A percentile compares a stretch with the other conserved stretches of the same genome.
Conservation (phyloP, 2,888 invertebrate species). For the Timandra comae region DNA sequence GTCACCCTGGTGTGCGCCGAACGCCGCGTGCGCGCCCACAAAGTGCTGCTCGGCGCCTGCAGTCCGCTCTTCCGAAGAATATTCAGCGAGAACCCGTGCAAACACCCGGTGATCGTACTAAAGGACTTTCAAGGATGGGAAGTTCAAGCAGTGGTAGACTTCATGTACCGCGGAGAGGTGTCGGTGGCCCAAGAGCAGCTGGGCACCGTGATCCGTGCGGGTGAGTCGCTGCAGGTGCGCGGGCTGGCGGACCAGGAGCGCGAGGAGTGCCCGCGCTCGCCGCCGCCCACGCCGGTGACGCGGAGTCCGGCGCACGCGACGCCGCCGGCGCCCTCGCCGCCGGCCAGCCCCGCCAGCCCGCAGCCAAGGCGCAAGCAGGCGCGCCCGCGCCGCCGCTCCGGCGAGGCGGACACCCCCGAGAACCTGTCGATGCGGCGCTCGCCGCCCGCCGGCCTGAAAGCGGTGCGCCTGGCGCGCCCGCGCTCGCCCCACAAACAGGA, state of each 20-base stretch:
- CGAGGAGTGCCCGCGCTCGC: slow-evolving; percentile 56
- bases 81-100: slow-evolving; percentile 93
- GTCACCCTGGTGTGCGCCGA: slow-evolving; percentile 94
- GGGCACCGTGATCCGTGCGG: slow-evolving; percentile 89
- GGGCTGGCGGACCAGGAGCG: slow-evolving; percentile 83
- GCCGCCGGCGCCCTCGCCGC: slow-evolving; percentile 63
- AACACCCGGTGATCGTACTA: slow-evolving; percentile 93
- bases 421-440: slow-evolving; percentile 79
- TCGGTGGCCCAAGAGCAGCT: slow-evolving; percentile 91
- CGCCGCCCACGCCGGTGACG: slow-evolving; percentile 58
- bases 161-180: slow-evolving; percentile 96
- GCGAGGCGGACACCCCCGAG: slow-evolving; percentile 79
- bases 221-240: slow-evolving; percentile 90
- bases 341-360: slow-evolving; percentile 83
- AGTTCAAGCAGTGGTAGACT: slow-evolving; percentile 92
- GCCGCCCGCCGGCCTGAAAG: slow-evolving; percentile 55
- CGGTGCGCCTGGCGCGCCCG: slow-evolving; percentile 58
- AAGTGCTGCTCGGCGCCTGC: slow-evolving; percentile 91
- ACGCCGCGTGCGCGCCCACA: slow-evolving; percentile 90
- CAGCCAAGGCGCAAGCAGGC: slow-evolving; percentile 91
- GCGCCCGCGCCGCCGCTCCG: slow-evolving; percentile 88
- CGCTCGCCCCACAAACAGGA: slow-evolving; percentile 63
- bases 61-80: slow-evolving; percentile 93
- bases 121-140: slow-evolving; percentile 94
- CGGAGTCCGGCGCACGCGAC: slow-evolving; percentile 64